These are phyloP conservation scores for Nymphalis io DNA, from an alignment of 1,140 invertebrate genomes.

Conservation along the genomic window DNA sequence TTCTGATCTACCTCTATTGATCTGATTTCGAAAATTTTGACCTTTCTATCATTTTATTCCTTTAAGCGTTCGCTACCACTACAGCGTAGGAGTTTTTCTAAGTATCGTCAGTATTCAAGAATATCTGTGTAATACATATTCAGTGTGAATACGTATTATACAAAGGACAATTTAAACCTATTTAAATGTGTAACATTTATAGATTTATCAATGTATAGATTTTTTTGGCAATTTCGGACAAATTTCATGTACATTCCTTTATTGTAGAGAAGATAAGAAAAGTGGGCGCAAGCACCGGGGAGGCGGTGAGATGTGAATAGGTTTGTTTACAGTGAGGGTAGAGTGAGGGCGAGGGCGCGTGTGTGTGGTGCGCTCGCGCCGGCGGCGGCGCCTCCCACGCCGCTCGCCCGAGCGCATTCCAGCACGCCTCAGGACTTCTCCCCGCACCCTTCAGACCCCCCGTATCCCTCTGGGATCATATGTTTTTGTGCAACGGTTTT, in stretches of 20 bases:
- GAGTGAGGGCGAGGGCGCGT: constrained; percentile 58
- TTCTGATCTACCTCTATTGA: not conserved
- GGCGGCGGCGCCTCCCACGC: constrained; percentile 76
- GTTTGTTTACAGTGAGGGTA: constrained; percentile 76
- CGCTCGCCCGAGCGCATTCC: constrained; percentile 75
- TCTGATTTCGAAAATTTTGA: no score
- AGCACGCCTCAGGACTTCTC: constrained; percentile 70
- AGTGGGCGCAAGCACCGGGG: constrained; percentile 31
- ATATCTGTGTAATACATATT: no score
- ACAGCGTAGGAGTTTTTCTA: no score
- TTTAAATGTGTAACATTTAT: no score
- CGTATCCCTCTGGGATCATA: constrained; percentile 76
- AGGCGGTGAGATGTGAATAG: constrained; percentile 57
- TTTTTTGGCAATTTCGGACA: not conserved
- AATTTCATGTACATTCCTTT: constrained; percentile 13
- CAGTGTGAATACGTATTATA: no score
- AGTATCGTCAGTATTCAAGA: no score
- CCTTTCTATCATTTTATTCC: no score
- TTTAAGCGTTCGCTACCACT: no score
- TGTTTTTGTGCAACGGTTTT: constrained; percentile 81
- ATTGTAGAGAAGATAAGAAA: constrained; percentile 29
- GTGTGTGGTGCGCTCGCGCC: constrained; percentile 54
- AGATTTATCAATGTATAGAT: not conserved
- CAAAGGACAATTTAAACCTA: no score
- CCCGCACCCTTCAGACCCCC: constrained; percentile 50